A percentile compares a stretch with the other conserved stretches of the same genome.
Evolutionary conservation across 2,113 vertebrate species (phyloP).

Genomic region (Embiotoca jacksoni): DNA sequence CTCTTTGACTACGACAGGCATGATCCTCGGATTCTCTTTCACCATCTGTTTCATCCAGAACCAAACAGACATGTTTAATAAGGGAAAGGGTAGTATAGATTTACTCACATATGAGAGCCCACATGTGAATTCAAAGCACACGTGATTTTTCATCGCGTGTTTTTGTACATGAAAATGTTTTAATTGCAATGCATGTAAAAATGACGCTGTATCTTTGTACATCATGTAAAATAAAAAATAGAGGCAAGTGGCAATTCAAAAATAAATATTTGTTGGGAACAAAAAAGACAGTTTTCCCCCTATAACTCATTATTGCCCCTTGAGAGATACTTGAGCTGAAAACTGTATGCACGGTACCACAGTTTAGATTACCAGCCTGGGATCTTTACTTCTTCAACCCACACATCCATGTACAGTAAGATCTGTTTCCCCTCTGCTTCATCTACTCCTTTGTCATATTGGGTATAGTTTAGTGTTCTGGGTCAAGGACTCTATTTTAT

Average conservation of each 20-base stretch:
- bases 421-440: conserved; percentile 61
- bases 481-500: conserved; percentile 87
- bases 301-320: not conserved
- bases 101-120: conserved; percentile 25
- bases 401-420: conserved; percentile 49
- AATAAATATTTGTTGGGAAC: no score
- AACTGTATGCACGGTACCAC: not conserved
- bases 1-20: conserved; percentile 31
- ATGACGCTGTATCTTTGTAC: not conserved
- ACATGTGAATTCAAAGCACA: conserved; percentile 58
- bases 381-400: conserved; percentile 24
- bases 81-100: conserved; percentile 15
- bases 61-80: conserved; percentile 43
- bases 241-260: not conserved
- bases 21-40: not conserved
- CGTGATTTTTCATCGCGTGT: conserved; percentile 34
- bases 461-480: conserved; percentile 81
- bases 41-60: conserved; percentile 43
- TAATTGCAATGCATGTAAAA: conserved; percentile 11
- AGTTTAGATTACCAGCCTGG: conserved; percentile 3
- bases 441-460: conserved; percentile 77
- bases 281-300: not conserved
- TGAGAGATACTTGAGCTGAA: conserved; percentile 3
- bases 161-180: conserved; percentile 11
- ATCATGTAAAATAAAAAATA: not conserved